Conservation (phyloP, 2,113 vertebrate genomes). For the Vimba vimba region DNA sequence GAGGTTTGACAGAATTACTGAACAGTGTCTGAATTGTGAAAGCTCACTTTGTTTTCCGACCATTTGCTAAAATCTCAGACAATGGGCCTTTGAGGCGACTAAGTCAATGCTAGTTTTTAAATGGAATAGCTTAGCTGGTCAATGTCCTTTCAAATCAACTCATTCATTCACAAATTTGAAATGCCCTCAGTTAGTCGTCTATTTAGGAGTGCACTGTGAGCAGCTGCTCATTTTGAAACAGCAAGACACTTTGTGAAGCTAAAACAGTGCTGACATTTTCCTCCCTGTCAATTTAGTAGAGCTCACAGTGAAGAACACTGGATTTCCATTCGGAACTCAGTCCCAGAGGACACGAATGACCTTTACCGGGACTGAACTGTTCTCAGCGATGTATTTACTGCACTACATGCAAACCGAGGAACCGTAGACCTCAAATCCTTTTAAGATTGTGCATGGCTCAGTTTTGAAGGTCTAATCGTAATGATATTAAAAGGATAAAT, state of each 20-base stretch:
- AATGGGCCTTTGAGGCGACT: neutral
- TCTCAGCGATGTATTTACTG: neutral
- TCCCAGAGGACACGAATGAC: neutral
- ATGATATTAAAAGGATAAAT: neutral
- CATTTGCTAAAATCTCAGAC: conserved; percentile 19
- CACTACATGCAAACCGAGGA: neutral
- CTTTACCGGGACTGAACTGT: neutral
- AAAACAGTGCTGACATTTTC: conserved; percentile 23
- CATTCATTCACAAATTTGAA: conserved; percentile 26
- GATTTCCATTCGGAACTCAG: neutral
- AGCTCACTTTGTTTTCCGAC: neutral
- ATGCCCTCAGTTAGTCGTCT: neutral
- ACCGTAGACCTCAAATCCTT: neutral
- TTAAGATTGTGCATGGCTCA: neutral
- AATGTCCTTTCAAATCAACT: conserved; percentile 31
- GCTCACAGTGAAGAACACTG: neutral
- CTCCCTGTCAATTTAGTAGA: neutral
- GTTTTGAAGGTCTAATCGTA: neutral
- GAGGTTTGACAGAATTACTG: neutral
- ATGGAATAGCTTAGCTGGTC: conserved; percentile 11
- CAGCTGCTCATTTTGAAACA: conserved; percentile 25
- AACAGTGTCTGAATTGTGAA: neutral
- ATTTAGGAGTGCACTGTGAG: conserved; percentile 8
- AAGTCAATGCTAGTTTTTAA: conserved; percentile 15
- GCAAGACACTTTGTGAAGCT: conserved; percentile 28